Evolutionary conservation across 2,888 invertebrate species (phyloP), one percentile per base, ranked within the genome.

Genomic region (Brenthis ino): DNA sequence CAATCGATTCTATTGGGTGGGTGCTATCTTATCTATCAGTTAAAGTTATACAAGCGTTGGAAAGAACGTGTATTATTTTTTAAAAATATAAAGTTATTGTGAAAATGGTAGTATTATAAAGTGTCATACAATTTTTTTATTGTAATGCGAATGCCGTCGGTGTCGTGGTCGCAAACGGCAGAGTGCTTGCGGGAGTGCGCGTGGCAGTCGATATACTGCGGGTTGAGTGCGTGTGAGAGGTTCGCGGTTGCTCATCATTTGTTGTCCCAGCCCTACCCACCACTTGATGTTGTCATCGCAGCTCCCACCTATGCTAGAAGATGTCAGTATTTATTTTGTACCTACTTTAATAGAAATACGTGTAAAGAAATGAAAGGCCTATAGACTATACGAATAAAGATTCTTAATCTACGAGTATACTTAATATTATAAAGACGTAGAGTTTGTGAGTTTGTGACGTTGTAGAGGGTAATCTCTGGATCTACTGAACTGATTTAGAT

Each of bases 111-210:
- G 12, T 43, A 37, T 47, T 58, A 33, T 60, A 47, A 47, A 68
- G 65, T 60, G 54, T 60, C 20, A 33, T 51, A 24, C 33, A 65
- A 65, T 13, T 47, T 66, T 66, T 64, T 68, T 71, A 65, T 75
- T 73, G 77, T 78, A 75, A 85, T 86, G 85, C 77, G 80, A 64
- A 73, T 84, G 75, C 79, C 84, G 68, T 75, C 82, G n/a, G 76
- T 84, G 70, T 81, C 85, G 72, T 87, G 85, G 84, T 80, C 85
- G 37, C 81, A 83, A 74, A 80, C 85, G 24, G 77, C 78, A 61
- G 87, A 90, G 75, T 85, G 88, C 70, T 67, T 87, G 74, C 81
- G 83, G 69, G 88, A 85, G 75, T 89, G 88, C 73, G 85, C 85
- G 37, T 84, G 86, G 84, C 83, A 82, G 73, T 79, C 86, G 47